Conservation (phyloP, 1,140 invertebrate species). For the Plectrocnemia conspersa region DNA sequence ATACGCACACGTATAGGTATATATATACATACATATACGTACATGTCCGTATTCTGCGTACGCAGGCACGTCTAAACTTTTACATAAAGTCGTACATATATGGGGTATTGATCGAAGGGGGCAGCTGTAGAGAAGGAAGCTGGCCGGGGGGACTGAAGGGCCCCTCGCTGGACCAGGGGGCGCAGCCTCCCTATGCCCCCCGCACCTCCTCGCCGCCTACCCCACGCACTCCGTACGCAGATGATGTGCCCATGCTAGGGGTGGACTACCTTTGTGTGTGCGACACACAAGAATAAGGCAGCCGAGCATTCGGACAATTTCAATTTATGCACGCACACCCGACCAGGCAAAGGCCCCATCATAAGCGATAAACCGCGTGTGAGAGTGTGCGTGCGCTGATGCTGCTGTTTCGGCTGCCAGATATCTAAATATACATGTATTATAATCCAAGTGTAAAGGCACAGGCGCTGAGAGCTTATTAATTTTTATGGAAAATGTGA, state of each 20-base stretch:
- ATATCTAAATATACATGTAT: too few species aligned
- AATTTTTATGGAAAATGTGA: too few species aligned
- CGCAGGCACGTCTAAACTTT: conserved; percentile 35
- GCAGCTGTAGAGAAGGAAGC: conserved; percentile 29
- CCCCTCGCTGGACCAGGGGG: conserved; percentile 29
- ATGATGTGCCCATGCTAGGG: conserved; percentile 29
- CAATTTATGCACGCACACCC: conserved; percentile 18
- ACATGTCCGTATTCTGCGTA: conserved; percentile 32
- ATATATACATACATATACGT: conserved; percentile 8
- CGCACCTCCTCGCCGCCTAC: background rate
- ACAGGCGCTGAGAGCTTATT: too few species aligned
- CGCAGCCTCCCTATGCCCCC: conserved; percentile 14
- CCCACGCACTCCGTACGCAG: conserved; percentile 27
- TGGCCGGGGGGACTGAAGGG: conserved; percentile 10
- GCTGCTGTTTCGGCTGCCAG: too few species aligned
- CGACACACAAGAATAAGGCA: conserved; percentile 20
- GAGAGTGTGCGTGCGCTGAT: too few species aligned
- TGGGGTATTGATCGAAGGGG: conserved; percentile 35
- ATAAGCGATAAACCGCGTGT: background rate
- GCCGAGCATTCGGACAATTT: too few species aligned
- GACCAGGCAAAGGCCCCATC: background rate
- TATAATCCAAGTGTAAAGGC: too few species aligned
- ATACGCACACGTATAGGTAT: background rate
- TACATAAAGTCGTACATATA: conserved; percentile 36
- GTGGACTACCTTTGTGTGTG: conserved; percentile 20